These are phyloP conservation scores for Paradisaea rubra DNA, from an alignment of 2,113 vertebrate species.

Conservation along the genomic window DNA sequence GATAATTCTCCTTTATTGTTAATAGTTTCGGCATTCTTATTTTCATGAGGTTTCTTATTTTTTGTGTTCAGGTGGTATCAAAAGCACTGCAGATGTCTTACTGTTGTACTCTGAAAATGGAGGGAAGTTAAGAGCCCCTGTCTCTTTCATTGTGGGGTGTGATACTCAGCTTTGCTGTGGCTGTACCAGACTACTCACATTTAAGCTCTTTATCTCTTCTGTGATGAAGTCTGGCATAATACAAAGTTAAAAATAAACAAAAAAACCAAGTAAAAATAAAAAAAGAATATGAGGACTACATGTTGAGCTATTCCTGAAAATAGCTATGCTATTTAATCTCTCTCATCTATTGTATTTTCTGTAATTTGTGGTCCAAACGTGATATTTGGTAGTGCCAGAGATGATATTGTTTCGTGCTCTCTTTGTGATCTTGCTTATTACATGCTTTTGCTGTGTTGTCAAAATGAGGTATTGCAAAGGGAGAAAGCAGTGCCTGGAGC, in stretches of 20 bases:
- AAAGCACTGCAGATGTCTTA: background rate
- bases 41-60: background rate
- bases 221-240: background rate
- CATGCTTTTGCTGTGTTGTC: background rate
- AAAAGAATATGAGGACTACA: background rate
- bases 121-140: background rate
- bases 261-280: background rate
- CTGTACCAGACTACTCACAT: background rate
- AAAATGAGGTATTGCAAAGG: background rate
- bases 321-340: background rate
- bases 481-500: background rate
- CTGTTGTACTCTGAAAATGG: background rate
- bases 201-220: background rate
- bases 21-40: background rate
- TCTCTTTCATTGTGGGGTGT: background rate
- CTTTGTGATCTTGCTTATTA: background rate
- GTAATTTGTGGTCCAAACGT: background rate
- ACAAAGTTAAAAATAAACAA: background rate
- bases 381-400: background rate
- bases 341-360: background rate
- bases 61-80: background rate
- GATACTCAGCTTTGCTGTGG: background rate
- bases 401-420: background rate
- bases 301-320: background rate
- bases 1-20: background rate